Conservation (phyloP, 2,888 invertebrate genomes). For the Caenorhabditis sp. region DNA sequence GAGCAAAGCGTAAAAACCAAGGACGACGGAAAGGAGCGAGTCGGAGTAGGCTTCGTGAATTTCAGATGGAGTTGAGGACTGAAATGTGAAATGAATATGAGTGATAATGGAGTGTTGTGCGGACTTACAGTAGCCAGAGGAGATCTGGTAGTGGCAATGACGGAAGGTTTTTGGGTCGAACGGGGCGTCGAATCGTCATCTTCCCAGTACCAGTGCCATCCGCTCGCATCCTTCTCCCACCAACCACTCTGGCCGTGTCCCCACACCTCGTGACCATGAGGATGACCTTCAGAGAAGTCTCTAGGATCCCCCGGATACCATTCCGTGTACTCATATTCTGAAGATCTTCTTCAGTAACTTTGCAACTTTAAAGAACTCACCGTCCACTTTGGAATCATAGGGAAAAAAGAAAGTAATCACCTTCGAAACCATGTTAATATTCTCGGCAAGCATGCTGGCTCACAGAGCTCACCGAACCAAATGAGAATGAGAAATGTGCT, state of each 20-base stretch:
- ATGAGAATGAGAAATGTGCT: slow-evolving; percentile 18
- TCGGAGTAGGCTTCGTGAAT: slow-evolving; percentile 25
- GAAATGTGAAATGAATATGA: not conserved
- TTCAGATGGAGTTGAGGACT: not conserved
- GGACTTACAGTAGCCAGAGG: slow-evolving; percentile 13
- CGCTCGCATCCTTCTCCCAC: slow-evolving; percentile 29
- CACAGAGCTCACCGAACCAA: not conserved
- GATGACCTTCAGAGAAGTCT: slow-evolving; percentile 44
- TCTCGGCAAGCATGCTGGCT: slow-evolving; percentile 9
- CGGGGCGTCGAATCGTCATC: not conserved
- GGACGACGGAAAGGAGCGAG: slow-evolving; percentile 19
- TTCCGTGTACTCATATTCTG: slow-evolving; percentile 38
- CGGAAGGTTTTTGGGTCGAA: not conserved
- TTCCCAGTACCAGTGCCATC: slow-evolving; percentile 50
- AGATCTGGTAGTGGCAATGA: slow-evolving; percentile 3
- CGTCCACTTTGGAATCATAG: slow-evolving; percentile 46
- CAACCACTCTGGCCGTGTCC: slow-evolving; percentile 43
- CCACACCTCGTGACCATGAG: slow-evolving; percentile 52
- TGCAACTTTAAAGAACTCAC: slow-evolving; percentile 5
- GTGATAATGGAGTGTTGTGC: not conserved
- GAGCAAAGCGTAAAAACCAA: slow-evolving; percentile 34
- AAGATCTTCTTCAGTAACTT: not conserved
- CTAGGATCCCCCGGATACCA: slow-evolving; percentile 51
- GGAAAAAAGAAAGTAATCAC: slow-evolving; percentile 57
- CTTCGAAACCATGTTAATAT: slow-evolving; percentile 38